Percentiles rank a stretch among this genome's conserved stretches.
phyloP scores from a whole-genome alignment of 2,113 vertebrate species.

The Hippocampus mohnikei region DNA sequence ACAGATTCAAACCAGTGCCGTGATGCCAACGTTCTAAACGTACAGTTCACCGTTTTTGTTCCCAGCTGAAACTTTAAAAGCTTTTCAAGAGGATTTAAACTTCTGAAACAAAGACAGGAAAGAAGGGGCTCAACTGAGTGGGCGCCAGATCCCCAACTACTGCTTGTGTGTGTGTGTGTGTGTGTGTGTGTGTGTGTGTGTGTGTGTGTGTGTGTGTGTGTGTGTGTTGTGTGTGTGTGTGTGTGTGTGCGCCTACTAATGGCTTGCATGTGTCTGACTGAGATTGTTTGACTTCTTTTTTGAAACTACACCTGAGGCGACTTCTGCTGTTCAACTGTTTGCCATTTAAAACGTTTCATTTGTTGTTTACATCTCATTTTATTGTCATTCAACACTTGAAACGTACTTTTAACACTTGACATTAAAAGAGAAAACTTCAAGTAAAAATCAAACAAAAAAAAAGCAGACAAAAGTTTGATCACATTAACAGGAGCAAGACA shows the following conservation, averaged over 20 bases:
- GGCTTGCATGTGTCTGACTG: constrained; percentile 36
- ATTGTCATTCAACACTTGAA: neutral
- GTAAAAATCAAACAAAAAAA: neutral
- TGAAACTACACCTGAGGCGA: neutral
- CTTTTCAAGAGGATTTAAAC: constrained; percentile 6
- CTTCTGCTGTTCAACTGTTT: neutral
- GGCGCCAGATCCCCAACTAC: constrained; percentile 10
- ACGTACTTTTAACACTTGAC: neutral
- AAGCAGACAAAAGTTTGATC: neutral
- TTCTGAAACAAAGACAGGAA: constrained; percentile 38
- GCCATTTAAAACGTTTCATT: neutral
- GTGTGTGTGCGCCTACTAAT: constrained; percentile 11
- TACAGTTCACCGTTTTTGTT: neutral
- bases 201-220: neutral
- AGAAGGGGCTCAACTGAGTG: constrained; percentile 12
- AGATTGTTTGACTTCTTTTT: neutral
- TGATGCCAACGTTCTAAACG: neutral
- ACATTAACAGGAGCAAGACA: neutral
- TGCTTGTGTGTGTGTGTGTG: constrained; percentile 1
- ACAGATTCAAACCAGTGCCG: neutral
- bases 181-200: constrained; percentile 12
- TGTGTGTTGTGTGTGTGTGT: constrained; percentile 4
- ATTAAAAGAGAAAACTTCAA: neutral
- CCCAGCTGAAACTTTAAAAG: constrained; percentile 2
- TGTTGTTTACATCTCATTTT: neutral